Evolutionary conservation across 2,113 vertebrate species (phyloP).

Genomic region (Phrynosoma blainvillii): DNA sequence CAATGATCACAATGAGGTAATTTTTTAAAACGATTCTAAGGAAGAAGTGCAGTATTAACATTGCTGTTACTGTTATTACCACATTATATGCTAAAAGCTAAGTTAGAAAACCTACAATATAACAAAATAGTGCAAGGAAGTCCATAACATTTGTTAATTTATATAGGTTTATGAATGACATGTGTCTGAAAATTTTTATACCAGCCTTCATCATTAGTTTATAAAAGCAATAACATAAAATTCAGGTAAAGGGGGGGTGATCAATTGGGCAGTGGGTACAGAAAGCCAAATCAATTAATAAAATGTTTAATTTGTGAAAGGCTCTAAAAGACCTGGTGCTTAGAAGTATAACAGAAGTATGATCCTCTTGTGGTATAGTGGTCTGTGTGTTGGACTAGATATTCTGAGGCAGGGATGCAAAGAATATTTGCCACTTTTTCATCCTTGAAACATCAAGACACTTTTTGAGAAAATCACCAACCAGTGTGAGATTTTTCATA

Average conservation of each 20-base stretch:
- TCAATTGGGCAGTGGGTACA: neutral
- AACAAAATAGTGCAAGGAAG: neutral
- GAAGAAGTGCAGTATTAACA: neutral
- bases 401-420: too few species aligned
- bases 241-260: neutral
- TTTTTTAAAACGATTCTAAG: neutral
- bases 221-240: neutral
- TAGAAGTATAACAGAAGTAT: too few species aligned
- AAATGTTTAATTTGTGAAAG: neutral
- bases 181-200: neutral
- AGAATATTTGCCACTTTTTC: too few species aligned
- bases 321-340: too few species aligned
- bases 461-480: too few species aligned
- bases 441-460: too few species aligned
- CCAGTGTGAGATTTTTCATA: too few species aligned
- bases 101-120: neutral
- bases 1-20: neutral
- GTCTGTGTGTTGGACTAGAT: too few species aligned
- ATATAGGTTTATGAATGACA: neutral
- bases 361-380: too few species aligned
- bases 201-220: neutral
- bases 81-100: too few species aligned
- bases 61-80: neutral
- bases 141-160: neutral
- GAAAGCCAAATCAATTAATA: neutral